Evolutionary conservation across 1,140 invertebrate genomes (phyloP).

Genomic region (Anoplolepis gracilipes): DNA sequence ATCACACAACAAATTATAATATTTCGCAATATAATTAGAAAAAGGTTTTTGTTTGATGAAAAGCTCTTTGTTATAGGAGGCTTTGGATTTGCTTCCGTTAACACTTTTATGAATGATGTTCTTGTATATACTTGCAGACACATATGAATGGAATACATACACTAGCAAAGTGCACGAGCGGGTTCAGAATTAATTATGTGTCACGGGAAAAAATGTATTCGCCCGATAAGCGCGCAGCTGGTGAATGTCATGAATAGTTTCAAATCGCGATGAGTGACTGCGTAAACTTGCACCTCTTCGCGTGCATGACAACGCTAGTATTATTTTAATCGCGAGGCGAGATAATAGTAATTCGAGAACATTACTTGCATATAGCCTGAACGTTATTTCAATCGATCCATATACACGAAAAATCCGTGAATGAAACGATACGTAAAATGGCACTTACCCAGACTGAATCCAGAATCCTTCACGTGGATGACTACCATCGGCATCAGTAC

Average conservation of each 20-base stretch:
- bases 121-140: not conserved
- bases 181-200: constrained; percentile 38
- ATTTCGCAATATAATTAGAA: not conserved
- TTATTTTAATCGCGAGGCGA: not conserved
- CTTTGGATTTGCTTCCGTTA: not conserved
- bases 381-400: constrained; percentile 26
- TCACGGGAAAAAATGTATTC: constrained; percentile 37
- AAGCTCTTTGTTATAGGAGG: not conserved
- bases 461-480: constrained; percentile 90
- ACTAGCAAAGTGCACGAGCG: not conserved
- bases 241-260: constrained; percentile 1
- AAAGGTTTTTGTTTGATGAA: not conserved
- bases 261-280: not conserved
- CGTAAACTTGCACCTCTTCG: not conserved
- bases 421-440: constrained; percentile 74
- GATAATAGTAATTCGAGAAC: constrained; percentile 24
- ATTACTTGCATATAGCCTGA: constrained; percentile 16
- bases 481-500: constrained; percentile 92
- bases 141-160: not conserved
- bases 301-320: not conserved
- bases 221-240: constrained; percentile 27
- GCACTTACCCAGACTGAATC: constrained; percentile 92
- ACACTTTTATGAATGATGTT: constrained; percentile 12
- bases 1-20: not conserved
- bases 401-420: constrained; percentile 31